A percentile compares a stretch with the other conserved stretches of the same genome.
These are phyloP conservation scores for Tetrao urogallus DNA, from an alignment of 2,113 vertebrate genomes.

Conservation along the genomic window DNA sequence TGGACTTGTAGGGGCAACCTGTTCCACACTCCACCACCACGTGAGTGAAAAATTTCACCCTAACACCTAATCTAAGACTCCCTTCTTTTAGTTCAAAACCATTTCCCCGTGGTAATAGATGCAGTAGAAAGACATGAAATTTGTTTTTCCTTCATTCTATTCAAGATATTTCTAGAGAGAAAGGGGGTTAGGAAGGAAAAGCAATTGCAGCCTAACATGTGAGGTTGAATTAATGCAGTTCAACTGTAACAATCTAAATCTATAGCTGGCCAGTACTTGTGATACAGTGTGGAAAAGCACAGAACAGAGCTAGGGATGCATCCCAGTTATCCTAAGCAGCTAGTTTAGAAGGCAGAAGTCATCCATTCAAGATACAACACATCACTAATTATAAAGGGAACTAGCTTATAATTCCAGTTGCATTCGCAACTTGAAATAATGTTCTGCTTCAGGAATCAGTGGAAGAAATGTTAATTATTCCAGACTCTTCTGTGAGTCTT, in stretches of 20 bases:
- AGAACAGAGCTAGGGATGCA: not conserved
- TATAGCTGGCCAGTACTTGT: not conserved
- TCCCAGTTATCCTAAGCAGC: not conserved
- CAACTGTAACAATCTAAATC: not conserved
- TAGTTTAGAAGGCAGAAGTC: not conserved
- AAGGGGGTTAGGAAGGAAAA: not conserved
- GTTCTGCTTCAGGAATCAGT: not conserved
- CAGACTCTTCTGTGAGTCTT: not conserved
- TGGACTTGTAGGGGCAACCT: not conserved
- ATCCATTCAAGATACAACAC: not conserved
- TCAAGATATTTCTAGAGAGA: not conserved
- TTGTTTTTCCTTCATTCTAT: not conserved
- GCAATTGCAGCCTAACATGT: not conserved
- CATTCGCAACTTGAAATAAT: not conserved
- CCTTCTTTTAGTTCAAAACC: not conserved
- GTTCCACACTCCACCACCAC: not conserved
- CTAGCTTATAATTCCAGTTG: not conserved
- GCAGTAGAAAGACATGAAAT: not conserved
- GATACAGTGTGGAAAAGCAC: not conserved
- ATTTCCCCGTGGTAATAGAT: not conserved
- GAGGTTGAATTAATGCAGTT: not conserved
- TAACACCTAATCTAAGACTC: not conserved
- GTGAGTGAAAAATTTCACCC: not conserved
- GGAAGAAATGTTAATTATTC: not conserved
- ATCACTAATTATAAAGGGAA: not conserved